Evolutionary conservation across 2,888 invertebrate genomes (phyloP).

Genomic region (Seira sanloemensis): DNA sequence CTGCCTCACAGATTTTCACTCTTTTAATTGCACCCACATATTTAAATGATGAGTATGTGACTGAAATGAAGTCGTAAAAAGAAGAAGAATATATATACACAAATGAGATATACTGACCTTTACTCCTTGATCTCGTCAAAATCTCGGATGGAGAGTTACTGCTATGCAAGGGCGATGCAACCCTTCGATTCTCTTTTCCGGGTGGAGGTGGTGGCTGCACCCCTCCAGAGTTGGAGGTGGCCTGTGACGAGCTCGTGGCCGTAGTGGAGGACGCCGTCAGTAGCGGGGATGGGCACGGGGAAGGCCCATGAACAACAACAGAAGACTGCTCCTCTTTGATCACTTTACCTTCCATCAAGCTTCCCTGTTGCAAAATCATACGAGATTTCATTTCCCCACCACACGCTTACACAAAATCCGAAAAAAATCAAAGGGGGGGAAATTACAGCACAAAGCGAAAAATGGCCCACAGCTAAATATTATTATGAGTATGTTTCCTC

Average conservation of each 20-base stretch:
- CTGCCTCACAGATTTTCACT: too few relatives aligned
- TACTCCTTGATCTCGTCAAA: slow-evolving; percentile 72
- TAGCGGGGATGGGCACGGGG: slow-evolving; percentile 61
- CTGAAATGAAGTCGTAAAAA: too few relatives aligned
- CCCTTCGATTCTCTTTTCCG: slow-evolving; percentile 73
- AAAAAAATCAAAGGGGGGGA: neutral
- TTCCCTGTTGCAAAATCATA: slow-evolving; percentile 71
- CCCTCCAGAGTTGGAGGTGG: slow-evolving; percentile 25
- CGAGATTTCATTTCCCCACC: slow-evolving; percentile 69
- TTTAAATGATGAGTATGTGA: too few relatives aligned
- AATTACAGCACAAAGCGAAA: neutral
- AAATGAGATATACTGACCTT: slow-evolving; percentile 72
- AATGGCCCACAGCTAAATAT: neutral
- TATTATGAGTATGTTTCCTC: neutral
- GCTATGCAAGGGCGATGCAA: slow-evolving; percentile 68
- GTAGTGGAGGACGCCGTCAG: slow-evolving; percentile 24
- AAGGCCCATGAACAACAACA: slow-evolving; percentile 44
- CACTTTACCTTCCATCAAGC: slow-evolving; percentile 73
- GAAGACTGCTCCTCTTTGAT: slow-evolving; percentile 73
- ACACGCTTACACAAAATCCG: neutral
- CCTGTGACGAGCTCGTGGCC: slow-evolving; percentile 5
- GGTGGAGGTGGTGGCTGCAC: slow-evolving; percentile 45
- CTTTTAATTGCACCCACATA: too few relatives aligned
- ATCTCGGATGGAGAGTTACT: slow-evolving; percentile 69
- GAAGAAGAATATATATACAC: too few relatives aligned